These are phyloP conservation scores for Saccostrea glomerata DNA, from an alignment of 1,140 invertebrate genomes.

Conservation along the genomic window DNA sequence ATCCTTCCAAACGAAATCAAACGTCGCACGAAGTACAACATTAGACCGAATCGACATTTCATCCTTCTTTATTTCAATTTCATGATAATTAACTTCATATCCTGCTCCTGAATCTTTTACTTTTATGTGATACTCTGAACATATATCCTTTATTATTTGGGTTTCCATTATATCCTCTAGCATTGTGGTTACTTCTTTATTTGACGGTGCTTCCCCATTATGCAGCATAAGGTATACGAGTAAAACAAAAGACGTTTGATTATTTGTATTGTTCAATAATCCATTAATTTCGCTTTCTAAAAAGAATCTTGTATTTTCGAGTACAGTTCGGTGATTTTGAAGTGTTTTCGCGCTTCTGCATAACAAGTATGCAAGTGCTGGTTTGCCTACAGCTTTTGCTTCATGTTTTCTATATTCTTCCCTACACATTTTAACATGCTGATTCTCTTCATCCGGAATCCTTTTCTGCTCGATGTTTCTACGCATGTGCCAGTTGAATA, in stretches of 20 bases:
- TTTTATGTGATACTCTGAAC: too few species aligned
- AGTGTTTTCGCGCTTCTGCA: neutral
- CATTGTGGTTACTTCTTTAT: too few species aligned
- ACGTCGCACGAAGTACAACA: neutral
- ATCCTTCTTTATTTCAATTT: neutral
- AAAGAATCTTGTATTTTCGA: neutral
- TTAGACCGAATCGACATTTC: neutral
- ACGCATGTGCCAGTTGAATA: neutral
- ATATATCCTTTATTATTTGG: too few species aligned
- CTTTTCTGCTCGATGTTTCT: neutral
- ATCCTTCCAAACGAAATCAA: neutral
- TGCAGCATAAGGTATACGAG: neutral
- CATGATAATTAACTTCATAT: too few species aligned
- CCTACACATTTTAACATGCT: neutral
- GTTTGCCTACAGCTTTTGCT: neutral
- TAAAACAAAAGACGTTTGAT: neutral
- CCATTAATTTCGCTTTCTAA: too few species aligned
- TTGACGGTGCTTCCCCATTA: neutral
- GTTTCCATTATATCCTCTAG: too few species aligned
- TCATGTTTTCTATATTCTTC: neutral
- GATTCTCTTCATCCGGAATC: neutral
- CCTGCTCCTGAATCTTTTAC: too few species aligned
- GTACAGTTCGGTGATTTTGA: neutral
- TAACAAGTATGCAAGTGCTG: neutral
- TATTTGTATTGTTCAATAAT: too few species aligned